These are phyloP conservation scores for Trichogramma pretiosum DNA, from an alignment of 1,140 invertebrate species.

Conservation along the genomic window DNA sequence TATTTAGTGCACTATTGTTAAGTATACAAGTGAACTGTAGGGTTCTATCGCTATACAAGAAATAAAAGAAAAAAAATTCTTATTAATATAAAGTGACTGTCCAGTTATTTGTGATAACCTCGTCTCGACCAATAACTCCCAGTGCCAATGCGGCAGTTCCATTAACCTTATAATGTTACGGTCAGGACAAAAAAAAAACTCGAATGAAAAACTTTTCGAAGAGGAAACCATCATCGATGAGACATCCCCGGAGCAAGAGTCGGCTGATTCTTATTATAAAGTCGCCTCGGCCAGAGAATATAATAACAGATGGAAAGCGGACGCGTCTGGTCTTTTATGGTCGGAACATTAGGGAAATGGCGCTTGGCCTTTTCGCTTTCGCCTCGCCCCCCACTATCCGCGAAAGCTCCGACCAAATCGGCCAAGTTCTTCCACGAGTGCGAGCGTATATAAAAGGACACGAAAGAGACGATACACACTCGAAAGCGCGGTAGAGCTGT, in stretches of 20 bases:
- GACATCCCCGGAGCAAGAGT: too few relatives aligned
- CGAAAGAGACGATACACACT: not conserved
- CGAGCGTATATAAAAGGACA: not conserved
- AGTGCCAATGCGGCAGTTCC: too few relatives aligned
- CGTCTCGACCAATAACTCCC: slow-evolving; percentile 1
- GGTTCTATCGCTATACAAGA: slow-evolving; percentile 38
- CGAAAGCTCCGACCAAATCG: slow-evolving; percentile 22
- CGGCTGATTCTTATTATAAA: too few relatives aligned
- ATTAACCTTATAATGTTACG: too few relatives aligned
- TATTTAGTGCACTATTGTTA: slow-evolving; percentile 43
- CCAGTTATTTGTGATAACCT: slow-evolving; percentile 22
- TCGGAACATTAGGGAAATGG: slow-evolving; percentile 46
- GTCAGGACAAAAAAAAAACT: too few relatives aligned
- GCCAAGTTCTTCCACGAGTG: slow-evolving; percentile 24
- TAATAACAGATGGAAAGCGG: slow-evolving; percentile 41
- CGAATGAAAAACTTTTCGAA: slow-evolving; percentile 22
- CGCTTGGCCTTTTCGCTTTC: slow-evolving; percentile 18
- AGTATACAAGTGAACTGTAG: slow-evolving; percentile 41
- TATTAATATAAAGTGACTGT: slow-evolving; percentile 39
- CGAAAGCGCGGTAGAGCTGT: slow-evolving; percentile 1
- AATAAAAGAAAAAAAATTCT: slow-evolving; percentile 43
- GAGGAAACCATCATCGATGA: slow-evolving; percentile 26
- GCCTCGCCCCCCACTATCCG: slow-evolving; percentile 11
- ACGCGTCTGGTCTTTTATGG: too few relatives aligned
- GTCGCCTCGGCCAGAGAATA: slow-evolving; percentile 30